These are phyloP conservation scores for Drosophila setosimentum DNA, from an alignment of 2,888 invertebrate genomes.

Conservation along the genomic window DNA sequence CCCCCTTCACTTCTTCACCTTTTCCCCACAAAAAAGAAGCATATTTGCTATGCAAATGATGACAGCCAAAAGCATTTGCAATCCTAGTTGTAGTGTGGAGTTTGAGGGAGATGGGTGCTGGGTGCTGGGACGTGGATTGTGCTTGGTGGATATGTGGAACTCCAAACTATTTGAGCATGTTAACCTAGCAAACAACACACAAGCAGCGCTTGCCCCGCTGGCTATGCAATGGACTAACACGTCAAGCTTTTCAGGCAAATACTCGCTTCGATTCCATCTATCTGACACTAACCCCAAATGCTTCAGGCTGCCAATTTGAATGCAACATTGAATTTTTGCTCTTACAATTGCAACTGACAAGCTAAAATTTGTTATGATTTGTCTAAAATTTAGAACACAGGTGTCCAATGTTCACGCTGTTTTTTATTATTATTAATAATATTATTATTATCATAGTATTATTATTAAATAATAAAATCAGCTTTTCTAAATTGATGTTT, in stretches of 20 bases:
- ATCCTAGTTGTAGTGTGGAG: neutral
- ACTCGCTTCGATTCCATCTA: conserved; percentile 16
- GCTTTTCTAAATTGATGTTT: no score
- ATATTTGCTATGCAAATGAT: conserved; percentile 68
- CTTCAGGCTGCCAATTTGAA: conserved; percentile 3
- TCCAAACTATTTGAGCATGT: conserved; percentile 39
- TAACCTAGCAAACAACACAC: conserved; percentile 33
- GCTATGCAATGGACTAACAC: conserved; percentile 36
- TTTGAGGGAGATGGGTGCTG: neutral
- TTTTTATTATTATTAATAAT: no score
- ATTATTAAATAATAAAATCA: neutral
- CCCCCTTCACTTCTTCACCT: neutral
- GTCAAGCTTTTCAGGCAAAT: conserved; percentile 47
- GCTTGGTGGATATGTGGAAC: neutral
- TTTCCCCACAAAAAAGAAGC: conserved; percentile 16
- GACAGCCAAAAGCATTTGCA: conserved; percentile 47
- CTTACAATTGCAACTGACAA: neutral
- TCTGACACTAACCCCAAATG: neutral
- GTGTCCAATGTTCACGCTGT: no score
- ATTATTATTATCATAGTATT: no score
- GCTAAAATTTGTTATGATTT: neutral
- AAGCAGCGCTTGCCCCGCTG: conserved; percentile 20
- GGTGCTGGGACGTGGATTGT: neutral
- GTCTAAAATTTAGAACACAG: neutral
- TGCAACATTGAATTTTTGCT: conserved; percentile 53